Evolutionary conservation across 2,113 vertebrate species (phyloP), one percentile per base, ranked within the genome.

Genomic region (Myrmecophaga tridactyla): DNA sequence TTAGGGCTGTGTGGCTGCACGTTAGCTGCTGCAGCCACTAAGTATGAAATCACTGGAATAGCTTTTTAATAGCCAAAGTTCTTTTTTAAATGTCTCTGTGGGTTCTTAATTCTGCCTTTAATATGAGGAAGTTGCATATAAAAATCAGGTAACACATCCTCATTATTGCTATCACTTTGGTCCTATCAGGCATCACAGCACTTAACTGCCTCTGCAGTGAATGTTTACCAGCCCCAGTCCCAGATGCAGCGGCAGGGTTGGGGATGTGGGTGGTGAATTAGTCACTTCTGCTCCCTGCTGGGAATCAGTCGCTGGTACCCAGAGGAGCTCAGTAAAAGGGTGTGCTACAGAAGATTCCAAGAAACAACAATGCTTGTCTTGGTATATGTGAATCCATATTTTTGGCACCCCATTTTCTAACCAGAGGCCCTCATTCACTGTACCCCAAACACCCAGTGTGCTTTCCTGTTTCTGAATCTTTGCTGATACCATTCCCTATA

Each of bases 1-100:
- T 13, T 43, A 23, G 0, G 5, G 3, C 31, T 29, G 29, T 48
- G 31, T 39, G 62, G 58, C 31, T 81, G 48, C 29, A 2, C 53
- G 46, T 65, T 34, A 82, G 88, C 46, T 80, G 80, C 72, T 92
- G 83, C 63, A 53, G 0, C 84, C 25, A 1, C 65, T 11, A 20
- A 88, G 41, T 14, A 53, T 92, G 94, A 95, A 70, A 75, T 89
- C 83, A 72, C 65, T n/a, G 53, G 29, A 88, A 76, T 60, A 60
- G 90, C 51, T 62, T 97, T 89, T 89, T 92, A 93, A 90, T 63
- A 92, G 62, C 81, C 43, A 17, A 62, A 27, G 76, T 69, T 82
- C 88, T 77, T 87, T 87, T 85, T 89, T 76, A 92, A 93, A 96
- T 90, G 77, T 53, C 92, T 81, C 73, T 87, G 70, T 93, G 92